phyloP scores from a whole-genome alignment of 1,140 invertebrate species.

The Gonatopus flavifemur region DNA sequence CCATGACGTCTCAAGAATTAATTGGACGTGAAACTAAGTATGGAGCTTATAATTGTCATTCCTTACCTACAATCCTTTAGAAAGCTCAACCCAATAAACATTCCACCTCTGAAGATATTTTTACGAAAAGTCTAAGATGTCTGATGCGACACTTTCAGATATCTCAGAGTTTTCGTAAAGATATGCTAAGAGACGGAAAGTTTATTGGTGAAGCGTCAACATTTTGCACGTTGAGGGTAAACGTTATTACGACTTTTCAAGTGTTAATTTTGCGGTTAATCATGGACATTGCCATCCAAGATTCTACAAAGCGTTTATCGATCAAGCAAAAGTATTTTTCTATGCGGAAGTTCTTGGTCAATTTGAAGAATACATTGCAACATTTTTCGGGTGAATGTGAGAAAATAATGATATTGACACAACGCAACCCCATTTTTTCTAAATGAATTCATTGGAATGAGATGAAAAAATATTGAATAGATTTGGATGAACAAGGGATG shows the following conservation, averaged over 20 bases:
- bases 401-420: too few species aligned
- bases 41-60: conserved; percentile 96
- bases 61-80: conserved; percentile 87
- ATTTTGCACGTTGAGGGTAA: conserved; percentile 97
- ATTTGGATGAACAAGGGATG: too few species aligned
- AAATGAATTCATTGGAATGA: too few species aligned
- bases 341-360: conserved; percentile 90
- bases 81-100: too few species aligned
- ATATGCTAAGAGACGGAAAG: too few species aligned
- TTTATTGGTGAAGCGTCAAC: too few species aligned
- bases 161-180: too few species aligned
- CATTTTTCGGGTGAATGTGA: conserved; percentile 74
- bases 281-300: conserved; percentile 98
- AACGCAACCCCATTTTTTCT: too few species aligned
- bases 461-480: too few species aligned
- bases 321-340: conserved; percentile 76
- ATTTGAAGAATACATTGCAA: conserved; percentile 91
- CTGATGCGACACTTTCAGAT: too few species aligned
- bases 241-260: conserved; percentile 93
- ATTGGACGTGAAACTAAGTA: conserved; percentile 83
- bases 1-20: conserved; percentile 63
- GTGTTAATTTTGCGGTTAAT: conserved; percentile 97
- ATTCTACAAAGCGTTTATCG: conserved; percentile 79
- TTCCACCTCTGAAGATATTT: too few species aligned
- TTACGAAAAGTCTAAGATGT: too few species aligned